A percentile compares a stretch with the other conserved stretches of the same genome.
Conservation (phyloP, 2,888 invertebrate species). For the Diplolepis rosae region DNA sequence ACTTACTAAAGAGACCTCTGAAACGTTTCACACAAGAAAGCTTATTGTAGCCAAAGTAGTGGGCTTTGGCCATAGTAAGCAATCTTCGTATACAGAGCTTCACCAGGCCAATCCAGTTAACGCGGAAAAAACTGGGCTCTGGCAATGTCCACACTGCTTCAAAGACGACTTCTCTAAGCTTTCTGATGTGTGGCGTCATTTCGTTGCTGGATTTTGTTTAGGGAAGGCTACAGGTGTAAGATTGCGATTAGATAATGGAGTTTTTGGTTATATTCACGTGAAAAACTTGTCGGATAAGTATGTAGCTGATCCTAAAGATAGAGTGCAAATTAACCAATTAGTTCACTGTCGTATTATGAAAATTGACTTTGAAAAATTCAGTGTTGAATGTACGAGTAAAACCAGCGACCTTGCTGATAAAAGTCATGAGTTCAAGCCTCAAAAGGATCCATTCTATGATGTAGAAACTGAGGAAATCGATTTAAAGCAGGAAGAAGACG, state of each 20-base stretch:
- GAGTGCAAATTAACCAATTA: constrained; percentile 88
- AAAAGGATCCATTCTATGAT: constrained; percentile 93
- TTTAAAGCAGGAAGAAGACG: constrained; percentile 83
- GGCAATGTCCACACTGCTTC: constrained; percentile 98
- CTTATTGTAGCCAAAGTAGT: constrained; percentile 88
- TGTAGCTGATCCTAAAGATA: constrained; percentile 93
- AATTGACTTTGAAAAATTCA: constrained; percentile 95
- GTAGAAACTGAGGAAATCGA: constrained; percentile 88
- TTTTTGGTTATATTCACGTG: constrained; percentile 94
- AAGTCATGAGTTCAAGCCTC: constrained; percentile 92
- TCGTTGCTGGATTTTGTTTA: constrained; percentile 95
- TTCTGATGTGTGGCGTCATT: constrained; percentile 98
- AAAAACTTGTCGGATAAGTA: constrained; percentile 95
- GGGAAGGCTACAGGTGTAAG: constrained; percentile 96
- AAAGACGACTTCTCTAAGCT: constrained; percentile 97
- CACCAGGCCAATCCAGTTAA: constrained; percentile 97
- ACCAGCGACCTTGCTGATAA: constrained; percentile 93
- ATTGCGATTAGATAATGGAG: constrained; percentile 91
- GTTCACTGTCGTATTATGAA: constrained; percentile 93
- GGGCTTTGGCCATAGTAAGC: constrained; percentile 90
- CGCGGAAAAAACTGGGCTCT: constrained; percentile 94
- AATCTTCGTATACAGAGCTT: constrained; percentile 92
- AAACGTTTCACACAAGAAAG: constrained; percentile 92
- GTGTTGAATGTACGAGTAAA: constrained; percentile 94
- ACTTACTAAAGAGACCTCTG: constrained; percentile 96